These are phyloP conservation scores for Ganaspis sp. DNA, from an alignment of 1,140 invertebrate species.

Conservation along the genomic window DNA sequence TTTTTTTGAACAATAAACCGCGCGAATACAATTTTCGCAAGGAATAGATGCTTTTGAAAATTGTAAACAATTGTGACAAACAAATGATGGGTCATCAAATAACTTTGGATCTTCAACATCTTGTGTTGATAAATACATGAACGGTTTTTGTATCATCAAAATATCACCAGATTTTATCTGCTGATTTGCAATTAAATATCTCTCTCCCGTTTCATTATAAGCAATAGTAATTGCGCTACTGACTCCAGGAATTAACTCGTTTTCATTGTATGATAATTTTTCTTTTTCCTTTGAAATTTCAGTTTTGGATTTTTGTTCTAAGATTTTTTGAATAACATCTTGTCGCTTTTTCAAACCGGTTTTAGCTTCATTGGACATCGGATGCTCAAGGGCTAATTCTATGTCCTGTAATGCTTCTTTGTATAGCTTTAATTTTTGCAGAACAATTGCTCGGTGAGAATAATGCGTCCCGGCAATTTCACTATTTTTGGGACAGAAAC, in stretches of 20 bases:
- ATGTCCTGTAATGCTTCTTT: too few relatives aligned
- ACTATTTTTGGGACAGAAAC: too few relatives aligned
- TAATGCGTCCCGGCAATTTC: too few relatives aligned
- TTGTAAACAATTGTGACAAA: conserved; percentile 85
- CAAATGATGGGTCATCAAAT: conserved; percentile 66
- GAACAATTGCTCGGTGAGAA: too few relatives aligned
- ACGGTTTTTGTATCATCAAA: conserved; percentile 85
- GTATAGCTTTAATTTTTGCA: too few relatives aligned
- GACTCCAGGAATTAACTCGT: neutral
- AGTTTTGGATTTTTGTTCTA: too few relatives aligned
- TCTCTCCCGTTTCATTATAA: conserved; percentile 74
- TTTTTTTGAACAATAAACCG: conserved; percentile 82
- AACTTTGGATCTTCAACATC: conserved; percentile 78
- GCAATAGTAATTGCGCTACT: neutral
- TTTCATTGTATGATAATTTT: too few relatives aligned
- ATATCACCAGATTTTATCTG: conserved; percentile 83
- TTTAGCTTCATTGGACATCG: too few relatives aligned
- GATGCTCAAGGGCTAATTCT: too few relatives aligned
- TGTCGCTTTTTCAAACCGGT: too few relatives aligned
- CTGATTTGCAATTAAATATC: conserved; percentile 78
- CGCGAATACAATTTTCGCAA: conserved; percentile 79
- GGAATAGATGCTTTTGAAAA: conserved; percentile 78
- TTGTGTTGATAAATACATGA: conserved; percentile 50
- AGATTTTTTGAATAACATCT: too few relatives aligned
- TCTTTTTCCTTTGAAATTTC: too few relatives aligned